phyloP scores from a whole-genome alignment of 2,888 invertebrate genomes.

The Spilarctia lutea region DNA sequence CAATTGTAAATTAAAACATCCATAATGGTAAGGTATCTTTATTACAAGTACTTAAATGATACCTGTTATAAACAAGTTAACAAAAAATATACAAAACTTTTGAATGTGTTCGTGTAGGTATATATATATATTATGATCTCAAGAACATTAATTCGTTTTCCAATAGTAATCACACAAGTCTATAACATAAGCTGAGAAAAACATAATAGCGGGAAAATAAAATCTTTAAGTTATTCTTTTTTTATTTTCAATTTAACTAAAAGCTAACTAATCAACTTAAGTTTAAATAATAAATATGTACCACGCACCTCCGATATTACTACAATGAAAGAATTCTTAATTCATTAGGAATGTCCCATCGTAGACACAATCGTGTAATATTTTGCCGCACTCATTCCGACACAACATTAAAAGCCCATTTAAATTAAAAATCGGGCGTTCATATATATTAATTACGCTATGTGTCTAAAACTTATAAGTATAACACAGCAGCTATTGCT shows the following conservation, averaged over 20 bases:
- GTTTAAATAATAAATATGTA: constrained; percentile 74
- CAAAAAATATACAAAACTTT: constrained; percentile 68
- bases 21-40: constrained; percentile 75
- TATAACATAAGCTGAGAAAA: constrained; percentile 37
- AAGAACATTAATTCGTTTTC: constrained; percentile 30
- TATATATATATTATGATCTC: constrained; percentile 32
- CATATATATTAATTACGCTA: constrained; percentile 38
- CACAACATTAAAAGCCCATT: constrained; percentile 29
- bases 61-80: constrained; percentile 75
- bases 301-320: constrained; percentile 67
- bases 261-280: constrained; percentile 60
- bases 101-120: constrained; percentile 43
- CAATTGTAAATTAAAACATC: constrained; percentile 61
- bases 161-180: constrained; percentile 39
- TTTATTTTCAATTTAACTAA: constrained; percentile 53
- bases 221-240: constrained; percentile 42
- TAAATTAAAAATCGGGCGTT: constrained; percentile 26
- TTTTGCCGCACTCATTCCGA: constrained; percentile 37
- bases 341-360: constrained; percentile 65
- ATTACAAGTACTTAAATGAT: constrained; percentile 77
- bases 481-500: constrained; percentile 50
- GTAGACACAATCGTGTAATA: constrained; percentile 49
- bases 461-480: constrained; percentile 42
- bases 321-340: constrained; percentile 55
- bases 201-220: constrained; percentile 38